A percentile compares a stretch with the other conserved stretches of the same genome.
These are phyloP conservation scores for Pavo muticus DNA, from an alignment of 2,113 vertebrate species.

Conservation along the genomic window DNA sequence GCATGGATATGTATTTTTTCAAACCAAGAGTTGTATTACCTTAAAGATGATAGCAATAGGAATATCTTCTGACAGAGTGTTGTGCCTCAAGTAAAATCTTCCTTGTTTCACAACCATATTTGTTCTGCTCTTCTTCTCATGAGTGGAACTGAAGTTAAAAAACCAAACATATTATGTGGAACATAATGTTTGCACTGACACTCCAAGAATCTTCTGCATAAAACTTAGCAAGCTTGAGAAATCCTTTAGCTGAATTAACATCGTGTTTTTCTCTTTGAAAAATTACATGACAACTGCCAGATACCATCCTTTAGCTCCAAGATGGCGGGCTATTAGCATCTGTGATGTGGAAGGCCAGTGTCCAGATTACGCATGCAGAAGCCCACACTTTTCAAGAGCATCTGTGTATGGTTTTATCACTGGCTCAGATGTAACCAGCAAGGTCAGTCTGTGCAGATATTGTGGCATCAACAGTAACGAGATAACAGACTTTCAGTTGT, in stretches of 20 bases:
- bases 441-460: not conserved
- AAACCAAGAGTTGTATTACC: constrained; percentile 73
- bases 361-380: not conserved
- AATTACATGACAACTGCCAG: not conserved
- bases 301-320: not conserved
- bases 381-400: not conserved
- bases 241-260: not conserved
- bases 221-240: not conserved
- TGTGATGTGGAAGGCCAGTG: not conserved
- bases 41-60: constrained; percentile 98
- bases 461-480: not conserved
- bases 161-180: not conserved
- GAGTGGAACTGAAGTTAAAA: constrained; percentile 88
- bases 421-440: not conserved
- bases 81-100: constrained; percentile 94
- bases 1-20: not conserved
- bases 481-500: not conserved
- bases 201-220: not conserved
- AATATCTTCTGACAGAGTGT: constrained; percentile 96
- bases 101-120: constrained; percentile 97
- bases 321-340: not conserved
- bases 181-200: not conserved
- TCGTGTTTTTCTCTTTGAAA: not conserved
- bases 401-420: not conserved
- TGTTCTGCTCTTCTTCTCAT: constrained; percentile 99